phyloP scores from a whole-genome alignment of 2,888 invertebrate genomes.

The Adelognathus sp. region DNA sequence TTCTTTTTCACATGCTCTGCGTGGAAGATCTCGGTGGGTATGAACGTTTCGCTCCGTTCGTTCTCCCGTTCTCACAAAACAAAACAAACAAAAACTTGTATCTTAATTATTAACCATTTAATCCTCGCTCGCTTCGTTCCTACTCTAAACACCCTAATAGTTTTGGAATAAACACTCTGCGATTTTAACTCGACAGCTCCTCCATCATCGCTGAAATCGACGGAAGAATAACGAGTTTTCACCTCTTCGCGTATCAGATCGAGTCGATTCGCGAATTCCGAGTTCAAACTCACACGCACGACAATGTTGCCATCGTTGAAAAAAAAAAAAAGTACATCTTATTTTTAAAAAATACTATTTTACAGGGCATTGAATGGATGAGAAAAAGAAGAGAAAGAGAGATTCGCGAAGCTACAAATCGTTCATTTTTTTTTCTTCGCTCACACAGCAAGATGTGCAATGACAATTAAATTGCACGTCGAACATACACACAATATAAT shows the following conservation, averaged over 20 bases:
- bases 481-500: conserved; percentile 41
- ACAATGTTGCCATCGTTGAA: conserved; percentile 11
- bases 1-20: conserved; percentile 2
- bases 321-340: no score
- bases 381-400: conserved; percentile 20
- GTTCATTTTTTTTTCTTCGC: background rate
- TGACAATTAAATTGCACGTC: conserved; percentile 39
- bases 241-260: background rate
- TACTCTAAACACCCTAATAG: background rate
- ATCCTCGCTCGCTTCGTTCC: background rate
- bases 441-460: conserved; percentile 44
- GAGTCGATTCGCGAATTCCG: background rate
- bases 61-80: background rate
- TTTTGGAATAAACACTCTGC: conserved; percentile 5
- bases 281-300: no score
- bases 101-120: background rate
- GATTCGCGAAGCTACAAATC: conserved; percentile 21
- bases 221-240: background rate
- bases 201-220: no score
- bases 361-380: conserved; percentile 44
- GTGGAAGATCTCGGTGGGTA: conserved; percentile 42
- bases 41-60: conserved; percentile 1
- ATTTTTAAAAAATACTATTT: conserved; percentile 57
- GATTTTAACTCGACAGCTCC: no score
- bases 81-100: background rate